A percentile compares a stretch with the other conserved stretches of the same genome.
Conservation (phyloP, 2,113 vertebrate genomes). For the Naja naja region DNA sequence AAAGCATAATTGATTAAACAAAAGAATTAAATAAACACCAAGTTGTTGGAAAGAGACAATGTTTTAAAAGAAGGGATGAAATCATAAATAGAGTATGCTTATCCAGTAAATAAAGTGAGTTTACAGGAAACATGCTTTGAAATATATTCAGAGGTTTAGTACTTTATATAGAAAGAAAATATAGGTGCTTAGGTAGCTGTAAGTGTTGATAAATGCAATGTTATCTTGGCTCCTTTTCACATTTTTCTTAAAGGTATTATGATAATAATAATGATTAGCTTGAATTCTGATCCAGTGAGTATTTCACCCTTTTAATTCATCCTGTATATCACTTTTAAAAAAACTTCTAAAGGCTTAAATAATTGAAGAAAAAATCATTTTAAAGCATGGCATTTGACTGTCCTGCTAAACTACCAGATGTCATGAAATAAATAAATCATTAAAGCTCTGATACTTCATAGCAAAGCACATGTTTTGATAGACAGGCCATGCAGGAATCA, state of each 20-base stretch:
- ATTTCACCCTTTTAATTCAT: neutral
- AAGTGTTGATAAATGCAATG: constrained; percentile 20
- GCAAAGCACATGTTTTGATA: constrained; percentile 24
- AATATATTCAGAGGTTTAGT: neutral
- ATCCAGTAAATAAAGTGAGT: neutral
- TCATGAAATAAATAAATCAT: constrained; percentile 61
- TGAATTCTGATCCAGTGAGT: constrained; percentile 7
- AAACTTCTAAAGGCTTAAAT: constrained; percentile 34
- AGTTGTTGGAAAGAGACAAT: constrained; percentile 4
- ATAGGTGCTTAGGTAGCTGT: neutral
- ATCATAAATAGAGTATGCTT: neutral
- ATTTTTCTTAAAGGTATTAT: neutral
- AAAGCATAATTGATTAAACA: constrained; percentile 1
- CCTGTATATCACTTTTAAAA: constrained; percentile 8
- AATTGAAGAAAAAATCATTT: constrained; percentile 50
- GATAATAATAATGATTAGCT: neutral
- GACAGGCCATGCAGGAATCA: constrained; percentile 25
- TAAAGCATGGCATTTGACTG: constrained; percentile 45
- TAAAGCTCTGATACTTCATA: constrained; percentile 34
- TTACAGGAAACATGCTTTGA: constrained; percentile 10
- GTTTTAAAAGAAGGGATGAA: neutral
- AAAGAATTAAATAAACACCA: neutral
- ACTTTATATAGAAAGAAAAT: neutral
- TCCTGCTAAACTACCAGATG: constrained; percentile 30
- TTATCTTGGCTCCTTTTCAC: constrained; percentile 8